A percentile compares a stretch with the other conserved stretches of the same genome.
phyloP scores from a whole-genome alignment of 2,797 vertebrate species.

The Tapera naevia region DNA sequence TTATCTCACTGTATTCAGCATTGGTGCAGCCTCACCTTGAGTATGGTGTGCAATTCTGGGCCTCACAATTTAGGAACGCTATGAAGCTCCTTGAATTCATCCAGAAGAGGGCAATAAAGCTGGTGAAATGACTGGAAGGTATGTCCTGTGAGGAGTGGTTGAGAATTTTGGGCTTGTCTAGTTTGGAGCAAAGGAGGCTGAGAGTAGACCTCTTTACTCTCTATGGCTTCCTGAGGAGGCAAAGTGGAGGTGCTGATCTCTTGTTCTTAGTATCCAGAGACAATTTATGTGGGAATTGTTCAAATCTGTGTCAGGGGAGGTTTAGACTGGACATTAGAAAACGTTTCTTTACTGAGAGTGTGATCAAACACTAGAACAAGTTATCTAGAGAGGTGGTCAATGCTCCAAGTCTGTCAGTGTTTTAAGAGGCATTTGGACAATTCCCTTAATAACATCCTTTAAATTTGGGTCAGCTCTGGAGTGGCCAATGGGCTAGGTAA shows the following conservation, averaged over 20 bases:
- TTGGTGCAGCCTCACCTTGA: not conserved
- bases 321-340: not conserved
- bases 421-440: not conserved
- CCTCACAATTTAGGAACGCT: not conserved
- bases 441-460: not conserved
- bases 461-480: not conserved
- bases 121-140: not conserved
- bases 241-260: not conserved
- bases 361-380: not conserved
- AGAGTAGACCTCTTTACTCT: not conserved
- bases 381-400: rapidly evolving
- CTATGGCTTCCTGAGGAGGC: not conserved
- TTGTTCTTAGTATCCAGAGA: not conserved
- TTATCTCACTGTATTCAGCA: rapidly evolving
- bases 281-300: rapidly evolving
- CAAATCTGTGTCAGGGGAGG: not conserved
- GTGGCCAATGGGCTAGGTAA: not conserved
- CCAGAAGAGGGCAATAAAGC: not conserved
- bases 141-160: rapidly evolving
- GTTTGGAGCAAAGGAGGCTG: not conserved
- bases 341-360: rapidly evolving
- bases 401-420: not conserved
- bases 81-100: not conserved
- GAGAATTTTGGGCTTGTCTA: not conserved
- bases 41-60: not conserved